Conservation (phyloP, 2,113 vertebrate genomes). For the Peromyscus polionotus region DNA sequence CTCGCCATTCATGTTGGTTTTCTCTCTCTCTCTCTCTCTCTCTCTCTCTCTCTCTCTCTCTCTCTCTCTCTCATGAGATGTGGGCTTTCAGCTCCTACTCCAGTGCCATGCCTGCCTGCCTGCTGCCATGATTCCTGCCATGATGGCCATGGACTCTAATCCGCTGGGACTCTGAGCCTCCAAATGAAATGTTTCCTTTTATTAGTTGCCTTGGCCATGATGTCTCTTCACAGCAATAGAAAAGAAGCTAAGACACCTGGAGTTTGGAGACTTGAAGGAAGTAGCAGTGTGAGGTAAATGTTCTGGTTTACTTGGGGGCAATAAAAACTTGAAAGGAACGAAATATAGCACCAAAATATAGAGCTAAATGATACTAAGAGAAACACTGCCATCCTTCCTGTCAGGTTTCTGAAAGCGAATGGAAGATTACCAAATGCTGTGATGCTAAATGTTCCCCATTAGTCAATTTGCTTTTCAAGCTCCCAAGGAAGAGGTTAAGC, state of each 20-base stretch:
- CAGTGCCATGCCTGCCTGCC: not conserved
- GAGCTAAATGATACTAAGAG: constrained; percentile 13
- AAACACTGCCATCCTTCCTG: not conserved
- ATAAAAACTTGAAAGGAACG: constrained; percentile 49
- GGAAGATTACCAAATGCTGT: constrained; percentile 51
- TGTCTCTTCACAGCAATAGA: not conserved
- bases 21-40: not conserved
- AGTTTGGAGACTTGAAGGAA: not conserved
- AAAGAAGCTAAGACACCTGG: not conserved
- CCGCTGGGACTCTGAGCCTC: not conserved
- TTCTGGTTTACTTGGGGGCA: constrained; percentile 44
- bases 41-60: not conserved
- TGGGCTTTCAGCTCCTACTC: not conserved
- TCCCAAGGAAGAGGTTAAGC: constrained; percentile 48
- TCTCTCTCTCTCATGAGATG: not conserved
- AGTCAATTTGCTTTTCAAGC: constrained; percentile 20
- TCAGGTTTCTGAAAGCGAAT: not conserved
- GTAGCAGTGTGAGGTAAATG: not conserved
- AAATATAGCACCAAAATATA: constrained; percentile 28
- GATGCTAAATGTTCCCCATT: not conserved
- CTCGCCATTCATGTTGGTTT: not conserved
- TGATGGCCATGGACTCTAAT: not conserved
- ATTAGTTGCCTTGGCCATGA: not conserved
- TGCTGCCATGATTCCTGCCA: not conserved
- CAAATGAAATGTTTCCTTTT: not conserved